These are phyloP conservation scores for Hemibagrus wyckioides DNA, from an alignment of 2,113 vertebrate species.

Conservation along the genomic window DNA sequence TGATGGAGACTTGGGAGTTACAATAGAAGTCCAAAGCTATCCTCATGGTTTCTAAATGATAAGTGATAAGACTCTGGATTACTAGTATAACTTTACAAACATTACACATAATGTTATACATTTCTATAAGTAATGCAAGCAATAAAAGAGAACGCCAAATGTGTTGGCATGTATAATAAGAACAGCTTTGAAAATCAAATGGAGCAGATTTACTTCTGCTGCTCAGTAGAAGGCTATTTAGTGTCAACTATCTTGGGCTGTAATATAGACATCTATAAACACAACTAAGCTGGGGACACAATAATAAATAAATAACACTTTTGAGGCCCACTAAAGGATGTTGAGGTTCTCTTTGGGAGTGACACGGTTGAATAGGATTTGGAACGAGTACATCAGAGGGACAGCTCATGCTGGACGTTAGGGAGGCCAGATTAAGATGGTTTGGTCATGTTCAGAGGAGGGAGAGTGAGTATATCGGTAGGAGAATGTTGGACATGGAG, in stretches of 20 bases:
- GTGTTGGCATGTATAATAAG: not conserved
- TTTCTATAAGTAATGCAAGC: not conserved
- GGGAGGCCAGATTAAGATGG: too few species aligned
- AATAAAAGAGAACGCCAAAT: not conserved
- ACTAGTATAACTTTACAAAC: not conserved
- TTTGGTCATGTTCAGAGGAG: too few species aligned
- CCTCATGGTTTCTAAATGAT: too few species aligned
- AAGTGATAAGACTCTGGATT: not conserved
- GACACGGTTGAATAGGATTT: too few species aligned
- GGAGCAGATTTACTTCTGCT: not conserved
- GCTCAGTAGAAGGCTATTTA: not conserved
- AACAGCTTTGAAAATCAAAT: not conserved
- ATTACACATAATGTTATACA: not conserved
- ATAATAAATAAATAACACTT: not conserved
- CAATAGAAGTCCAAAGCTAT: too few species aligned
- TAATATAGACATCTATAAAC: not conserved
- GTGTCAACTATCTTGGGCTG: not conserved
- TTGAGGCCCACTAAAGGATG: too few species aligned
- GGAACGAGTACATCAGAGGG: too few species aligned
- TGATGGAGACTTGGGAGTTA: too few species aligned
- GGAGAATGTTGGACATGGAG: too few species aligned
- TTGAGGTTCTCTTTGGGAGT: too few species aligned
- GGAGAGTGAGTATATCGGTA: too few species aligned
- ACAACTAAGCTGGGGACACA: not conserved
- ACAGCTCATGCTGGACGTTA: too few species aligned